Base-by-base conservation (phyloP, 2,797 vertebrate species). In the Mycteria americana region DNA sequence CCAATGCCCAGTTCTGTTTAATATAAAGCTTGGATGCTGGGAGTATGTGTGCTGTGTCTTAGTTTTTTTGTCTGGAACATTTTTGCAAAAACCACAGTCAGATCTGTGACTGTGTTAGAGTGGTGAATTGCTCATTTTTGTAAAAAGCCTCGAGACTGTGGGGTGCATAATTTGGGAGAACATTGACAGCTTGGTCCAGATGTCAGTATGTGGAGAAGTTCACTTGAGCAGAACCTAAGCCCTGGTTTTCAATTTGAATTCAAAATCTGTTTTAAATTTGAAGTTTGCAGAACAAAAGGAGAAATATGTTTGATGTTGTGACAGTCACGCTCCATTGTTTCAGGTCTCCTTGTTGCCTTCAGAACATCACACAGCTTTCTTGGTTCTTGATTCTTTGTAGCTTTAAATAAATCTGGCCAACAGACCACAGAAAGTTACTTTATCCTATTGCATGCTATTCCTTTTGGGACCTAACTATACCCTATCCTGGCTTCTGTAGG, bases 201-300 rank as follows among this genome's bases (percentile, higher is more conserved):
- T 96, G 86, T 92, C 70, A 72, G 33, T 41, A 24, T 64, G 43
- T 77, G 72, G 67, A 93, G 77, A 80, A 2, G 10, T 75, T 93
- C 23, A 23, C 53, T 85, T 88, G 50, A 92, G 50, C 86, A 91
- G 84, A 69, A 78, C 72, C 45, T 78, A 83, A 2, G 1, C 25
- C 41, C 57, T 67, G n/a, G 28, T 62, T 89, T 94, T 82, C 56
- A 74, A 9, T 75, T 95, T 79, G 65, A 73, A 69, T 86, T 88
- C 11, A 80, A 85, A 88, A 91, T 89, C 87, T 97, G 93, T 45
- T 95, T 95, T 81, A 45, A 93, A 93, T 97, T 92, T 65, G 9
- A 80, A 85, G 64, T 53, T 92, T 48, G 25, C 37, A 51, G 82
- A 96, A 93, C 84, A 95, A 91, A 96, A 92, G 82, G 31, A 74